Evolutionary conservation across 2,888 invertebrate genomes (phyloP), one percentile per base, ranked within the genome.

Genomic region (Orthosia incerta): DNA sequence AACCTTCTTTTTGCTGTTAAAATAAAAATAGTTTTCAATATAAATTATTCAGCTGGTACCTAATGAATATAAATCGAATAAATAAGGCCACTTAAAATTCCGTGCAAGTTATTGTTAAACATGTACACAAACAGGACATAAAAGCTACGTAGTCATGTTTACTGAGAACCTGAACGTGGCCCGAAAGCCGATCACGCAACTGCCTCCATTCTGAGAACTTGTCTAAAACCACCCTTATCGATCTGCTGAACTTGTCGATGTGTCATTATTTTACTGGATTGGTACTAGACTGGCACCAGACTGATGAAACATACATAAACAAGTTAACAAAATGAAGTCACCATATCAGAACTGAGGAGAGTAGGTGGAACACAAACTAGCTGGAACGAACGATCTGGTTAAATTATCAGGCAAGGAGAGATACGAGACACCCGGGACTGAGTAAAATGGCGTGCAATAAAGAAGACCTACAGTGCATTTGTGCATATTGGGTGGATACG

Each of bases 191-290:
- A 39, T n/a, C 68, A 50, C 45, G 50, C 23, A 18, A 50, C 76
- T n/a, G 45, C 23, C 62, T n/a, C 45, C 31, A 61, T 65, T 78
- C 78, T 45, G 55, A 46, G 63, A 67, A 66, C 18, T 51, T 1
- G 9, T 63, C 26, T 12, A 46, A n/a, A 79, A 51, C 26, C 13
- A 68, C 31, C 60, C 59, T 15, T 53, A 74, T 59, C 51, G 75
- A 75, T 60, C 50, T 68, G 20, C n/a, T 76, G 15, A 74, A 39
- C 31, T 46, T n/a, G 15, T 31, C 18, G 20, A 18, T 74, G 74
- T 45, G 23, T 50, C 45, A 64, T 57, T 65, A 45, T 65, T 63
- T 48, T 48, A 56, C 63, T 50, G 39, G 26, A 26, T 20, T 39
- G 11, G 16, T 18, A 18, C 26, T 23, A 72, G 9, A 60, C 23